These are phyloP conservation scores for Pherbina coryleti DNA, from an alignment of 2,888 invertebrate genomes.

Conservation along the genomic window DNA sequence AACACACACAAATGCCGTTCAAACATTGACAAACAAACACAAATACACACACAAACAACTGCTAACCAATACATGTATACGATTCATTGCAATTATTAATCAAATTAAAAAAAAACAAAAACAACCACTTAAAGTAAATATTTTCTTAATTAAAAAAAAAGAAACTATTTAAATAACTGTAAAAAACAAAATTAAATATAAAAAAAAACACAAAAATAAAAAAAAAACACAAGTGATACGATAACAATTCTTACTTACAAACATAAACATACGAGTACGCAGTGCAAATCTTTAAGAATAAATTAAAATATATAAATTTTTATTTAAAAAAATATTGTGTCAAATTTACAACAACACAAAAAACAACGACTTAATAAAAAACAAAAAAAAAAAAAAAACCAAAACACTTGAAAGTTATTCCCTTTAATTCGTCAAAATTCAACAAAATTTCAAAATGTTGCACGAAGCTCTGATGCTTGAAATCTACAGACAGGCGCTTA, in stretches of 20 bases:
- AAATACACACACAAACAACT: constrained; percentile 44
- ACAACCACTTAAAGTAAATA: background rate
- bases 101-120: constrained; percentile 54
- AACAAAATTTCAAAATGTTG: constrained; percentile 65
- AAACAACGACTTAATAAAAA: background rate
- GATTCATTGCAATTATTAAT: constrained; percentile 66
- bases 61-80: constrained; percentile 62
- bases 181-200: constrained; percentile 42
- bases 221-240: constrained; percentile 55
- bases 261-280: constrained; percentile 60
- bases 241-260: constrained; percentile 49
- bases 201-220: constrained; percentile 37
- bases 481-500: constrained; percentile 68
- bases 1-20: constrained; percentile 60
- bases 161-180: constrained; percentile 29
- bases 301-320: constrained; percentile 43
- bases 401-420: constrained; percentile 16
- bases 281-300: constrained; percentile 54
- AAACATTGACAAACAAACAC: constrained; percentile 48
- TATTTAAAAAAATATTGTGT: constrained; percentile 21
- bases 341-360: constrained; percentile 20
- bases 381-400: constrained; percentile 2
- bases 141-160: constrained; percentile 12
- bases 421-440: constrained; percentile 55
- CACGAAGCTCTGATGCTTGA: constrained; percentile 68